Percentiles rank a stretch among this genome's conserved stretches.
Conservation (phyloP, 2,797 vertebrate genomes). For the Echiichthys vipera region DNA sequence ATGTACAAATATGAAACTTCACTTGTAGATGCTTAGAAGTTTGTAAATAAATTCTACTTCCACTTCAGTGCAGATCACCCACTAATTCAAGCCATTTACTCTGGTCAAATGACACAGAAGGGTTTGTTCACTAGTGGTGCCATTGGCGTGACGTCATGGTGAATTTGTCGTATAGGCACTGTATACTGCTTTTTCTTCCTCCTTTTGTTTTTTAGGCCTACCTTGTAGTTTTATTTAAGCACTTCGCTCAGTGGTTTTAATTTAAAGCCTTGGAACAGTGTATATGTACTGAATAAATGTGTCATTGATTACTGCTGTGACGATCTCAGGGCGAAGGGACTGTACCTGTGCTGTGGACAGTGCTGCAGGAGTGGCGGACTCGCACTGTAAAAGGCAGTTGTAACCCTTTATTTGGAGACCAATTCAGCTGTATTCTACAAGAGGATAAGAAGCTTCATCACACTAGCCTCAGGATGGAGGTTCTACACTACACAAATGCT, state of each 20-base stretch:
- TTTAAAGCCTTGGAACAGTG: neutral
- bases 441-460: conserved; percentile 60
- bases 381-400: conserved; percentile 79
- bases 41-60: no score
- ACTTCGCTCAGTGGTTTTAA: neutral
- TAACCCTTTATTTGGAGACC: conserved; percentile 81
- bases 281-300: neutral
- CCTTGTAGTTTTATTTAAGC: neutral
- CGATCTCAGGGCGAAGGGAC: conserved; percentile 35
- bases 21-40: no score
- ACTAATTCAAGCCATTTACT: no score
- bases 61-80: no score
- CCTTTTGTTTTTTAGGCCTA: neutral
- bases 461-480: conserved; percentile 82
- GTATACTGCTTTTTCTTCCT: neutral
- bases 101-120: no score
- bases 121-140: no score
- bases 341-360: conserved; percentile 57
- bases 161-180: no score
- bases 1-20: no score
- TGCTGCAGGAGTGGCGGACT: conserved; percentile 83
- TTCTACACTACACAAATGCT: conserved; percentile 41
- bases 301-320: conserved; percentile 12
- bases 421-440: conserved; percentile 79
- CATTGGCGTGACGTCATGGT: no score